Percentiles rank a stretch among this genome's conserved stretches.
Evolutionary conservation across 1,140 invertebrate genomes (phyloP).

Genomic region (Heliconius himera): DNA sequence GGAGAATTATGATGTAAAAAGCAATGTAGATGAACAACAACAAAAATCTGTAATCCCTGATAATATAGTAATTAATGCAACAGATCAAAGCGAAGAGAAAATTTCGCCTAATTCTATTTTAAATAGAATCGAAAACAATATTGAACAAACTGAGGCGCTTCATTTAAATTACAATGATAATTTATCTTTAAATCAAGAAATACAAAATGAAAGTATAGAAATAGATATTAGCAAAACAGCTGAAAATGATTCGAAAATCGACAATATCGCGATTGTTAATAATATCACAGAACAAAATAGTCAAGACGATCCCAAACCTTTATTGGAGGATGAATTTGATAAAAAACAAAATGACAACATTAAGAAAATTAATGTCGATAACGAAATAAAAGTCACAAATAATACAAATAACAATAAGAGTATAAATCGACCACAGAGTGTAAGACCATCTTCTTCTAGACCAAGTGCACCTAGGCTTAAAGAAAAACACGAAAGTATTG

Average conservation of each 20-base stretch:
- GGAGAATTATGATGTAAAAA: constrained; percentile 34
- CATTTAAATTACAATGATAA: background rate
- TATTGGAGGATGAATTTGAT: background rate
- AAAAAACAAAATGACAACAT: background rate
- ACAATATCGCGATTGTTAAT: background rate
- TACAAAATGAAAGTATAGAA: constrained; percentile 7
- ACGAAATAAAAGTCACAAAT: constrained; percentile 24
- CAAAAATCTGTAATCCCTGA: background rate
- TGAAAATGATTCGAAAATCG: background rate
- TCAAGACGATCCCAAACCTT: background rate
- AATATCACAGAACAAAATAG: background rate
- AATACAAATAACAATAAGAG: background rate
- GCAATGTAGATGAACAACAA: background rate
- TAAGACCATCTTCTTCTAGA: constrained; percentile 88
- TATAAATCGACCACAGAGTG: constrained; percentile 83
- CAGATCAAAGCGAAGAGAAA: background rate
- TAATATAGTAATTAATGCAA: background rate
- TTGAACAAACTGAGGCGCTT: background rate
- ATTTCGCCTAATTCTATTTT: background rate
- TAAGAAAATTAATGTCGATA: background rate
- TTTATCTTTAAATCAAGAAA: background rate
- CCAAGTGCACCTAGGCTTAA: constrained; percentile 88
- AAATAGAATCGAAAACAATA: background rate
- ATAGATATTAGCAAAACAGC: background rate
- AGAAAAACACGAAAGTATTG: constrained; percentile 78